These are phyloP conservation scores for Ophion slaviceki DNA, from an alignment of 2,888 invertebrate species.

Conservation along the genomic window DNA sequence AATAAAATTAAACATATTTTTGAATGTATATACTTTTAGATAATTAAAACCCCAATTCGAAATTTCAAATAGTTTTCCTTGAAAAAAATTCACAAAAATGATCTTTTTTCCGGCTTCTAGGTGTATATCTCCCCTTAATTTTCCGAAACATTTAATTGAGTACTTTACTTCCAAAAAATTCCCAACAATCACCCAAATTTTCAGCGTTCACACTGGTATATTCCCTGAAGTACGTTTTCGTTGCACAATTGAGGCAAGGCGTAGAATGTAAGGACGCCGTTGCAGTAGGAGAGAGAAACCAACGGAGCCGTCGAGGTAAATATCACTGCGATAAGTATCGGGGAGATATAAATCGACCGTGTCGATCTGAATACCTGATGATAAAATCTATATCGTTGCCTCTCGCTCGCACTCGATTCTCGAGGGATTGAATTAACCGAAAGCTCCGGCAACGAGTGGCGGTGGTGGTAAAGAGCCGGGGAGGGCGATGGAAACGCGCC, in stretches of 20 bases:
- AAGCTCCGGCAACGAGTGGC: constrained; percentile 25
- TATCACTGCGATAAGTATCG: constrained; percentile 77
- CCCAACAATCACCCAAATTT: no score
- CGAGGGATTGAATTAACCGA: constrained; percentile 65
- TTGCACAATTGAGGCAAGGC: constrained; percentile 55
- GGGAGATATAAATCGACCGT: constrained; percentile 77
- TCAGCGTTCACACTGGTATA: no score
- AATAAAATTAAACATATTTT: no score
- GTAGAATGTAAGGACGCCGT: background rate
- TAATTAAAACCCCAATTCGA: no score
- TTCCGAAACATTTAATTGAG: no score
- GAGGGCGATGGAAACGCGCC: constrained; percentile 1
- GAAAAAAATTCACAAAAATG: no score
- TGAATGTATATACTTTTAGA: no score
- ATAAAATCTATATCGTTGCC: constrained; percentile 63
- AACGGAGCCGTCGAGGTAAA: constrained; percentile 71
- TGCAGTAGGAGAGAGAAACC: constrained; percentile 9
- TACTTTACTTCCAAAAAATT: no score
- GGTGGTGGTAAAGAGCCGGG: background rate
- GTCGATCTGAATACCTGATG: constrained; percentile 72
- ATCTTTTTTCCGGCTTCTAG: no score
- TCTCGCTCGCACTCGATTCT: constrained; percentile 53
- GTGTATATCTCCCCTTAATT: no score
- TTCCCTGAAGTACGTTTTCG: constrained; percentile 18
- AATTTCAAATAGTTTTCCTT: no score